Evolutionary conservation across 2,797 vertebrate genomes (phyloP), one percentile per base, ranked within the genome.

Genomic region (Mastacembelus armatus): DNA sequence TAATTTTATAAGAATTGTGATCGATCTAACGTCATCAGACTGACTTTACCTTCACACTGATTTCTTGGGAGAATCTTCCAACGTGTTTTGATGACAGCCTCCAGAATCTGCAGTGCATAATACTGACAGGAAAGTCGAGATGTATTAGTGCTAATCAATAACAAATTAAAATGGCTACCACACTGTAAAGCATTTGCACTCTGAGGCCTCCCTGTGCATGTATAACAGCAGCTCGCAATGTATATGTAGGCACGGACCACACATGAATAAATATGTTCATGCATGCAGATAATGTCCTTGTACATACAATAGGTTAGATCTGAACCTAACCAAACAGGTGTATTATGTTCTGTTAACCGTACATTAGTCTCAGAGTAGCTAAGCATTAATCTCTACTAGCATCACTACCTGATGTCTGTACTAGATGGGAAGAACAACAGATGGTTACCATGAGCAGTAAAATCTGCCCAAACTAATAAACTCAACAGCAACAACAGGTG

Each of bases 1-100:
- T 10, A 14, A 9, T 1, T 9, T 21, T 0, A 10, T 14, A 5
- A 32, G 44, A 26, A 14, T n/a, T 6, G 7, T n/a, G 4, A 18
- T 45, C 4, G 7, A n/a, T 18, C 7, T 24, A 0, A 12, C 0
- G 8, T 22, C 30, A 42, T 21, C 4, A 16, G 5, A 39, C 30
- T 35, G 43, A 57, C 55, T 77, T 74, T 95, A 97, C 98, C 98
- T 94, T 99, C 97, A 84, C 97, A 99, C 42, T 99, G 98, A 91
- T 96, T 96, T 83, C 98, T 94, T 4, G 98, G 98, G 40, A 99
- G 96, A 89, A 99, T 97, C 94, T 99, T 99, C 98, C 98, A 99
- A 84, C 98, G 95, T 68, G 97, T 98, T 95, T 99, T 99, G 90
- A 99, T 99, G 89, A 99, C 98, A 0, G 95, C 95, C 93, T 99